These are phyloP conservation scores for Channallabes apus DNA, from an alignment of 2,797 vertebrate species.

Conservation along the genomic window DNA sequence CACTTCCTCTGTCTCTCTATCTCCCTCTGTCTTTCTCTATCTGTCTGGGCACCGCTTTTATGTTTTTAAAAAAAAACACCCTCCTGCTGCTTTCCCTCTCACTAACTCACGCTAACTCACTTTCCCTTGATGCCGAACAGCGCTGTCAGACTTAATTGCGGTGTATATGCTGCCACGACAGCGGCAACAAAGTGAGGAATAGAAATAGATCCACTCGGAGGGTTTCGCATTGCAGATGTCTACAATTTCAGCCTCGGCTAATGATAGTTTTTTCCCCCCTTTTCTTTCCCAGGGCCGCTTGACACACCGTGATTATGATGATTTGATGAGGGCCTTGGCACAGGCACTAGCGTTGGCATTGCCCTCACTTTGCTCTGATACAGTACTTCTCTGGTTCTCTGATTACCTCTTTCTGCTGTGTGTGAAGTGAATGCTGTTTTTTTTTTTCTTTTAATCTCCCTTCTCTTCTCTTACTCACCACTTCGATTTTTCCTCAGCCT, in stretches of 20 bases:
- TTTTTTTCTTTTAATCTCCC: background rate
- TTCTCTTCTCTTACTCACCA: background rate
- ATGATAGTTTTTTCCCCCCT: slow-evolving; percentile 40
- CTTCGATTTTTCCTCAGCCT: slow-evolving; percentile 5
- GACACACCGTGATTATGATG: slow-evolving; percentile 47
- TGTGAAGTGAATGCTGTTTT: slow-evolving; percentile 36
- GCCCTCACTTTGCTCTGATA: slow-evolving; percentile 27
- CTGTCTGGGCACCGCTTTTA: slow-evolving; percentile 16
- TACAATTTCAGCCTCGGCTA: slow-evolving; percentile 51
- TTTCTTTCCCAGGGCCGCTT: slow-evolving; percentile 41
- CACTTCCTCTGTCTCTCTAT: background rate
- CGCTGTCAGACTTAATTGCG: slow-evolving; percentile 50
- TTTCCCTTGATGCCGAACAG: slow-evolving; percentile 48
- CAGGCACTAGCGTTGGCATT: slow-evolving; percentile 29
- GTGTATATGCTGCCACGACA: slow-evolving; percentile 29
- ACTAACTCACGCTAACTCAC: slow-evolving; percentile 42
- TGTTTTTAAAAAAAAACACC: background rate
- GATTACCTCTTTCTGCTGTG: slow-evolving; percentile 44
- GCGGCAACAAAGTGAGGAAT: slow-evolving; percentile 37
- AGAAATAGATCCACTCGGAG: slow-evolving; percentile 47
- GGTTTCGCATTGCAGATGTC: slow-evolving; percentile 45
- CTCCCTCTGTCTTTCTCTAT: slow-evolving; percentile 6
- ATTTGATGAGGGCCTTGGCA: slow-evolving; percentile 52
- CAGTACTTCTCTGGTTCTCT: slow-evolving; percentile 28
- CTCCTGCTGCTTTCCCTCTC: slow-evolving; percentile 21